Base-by-base conservation (phyloP, 2,888 invertebrate species). In the Tortricodes alternella region DNA sequence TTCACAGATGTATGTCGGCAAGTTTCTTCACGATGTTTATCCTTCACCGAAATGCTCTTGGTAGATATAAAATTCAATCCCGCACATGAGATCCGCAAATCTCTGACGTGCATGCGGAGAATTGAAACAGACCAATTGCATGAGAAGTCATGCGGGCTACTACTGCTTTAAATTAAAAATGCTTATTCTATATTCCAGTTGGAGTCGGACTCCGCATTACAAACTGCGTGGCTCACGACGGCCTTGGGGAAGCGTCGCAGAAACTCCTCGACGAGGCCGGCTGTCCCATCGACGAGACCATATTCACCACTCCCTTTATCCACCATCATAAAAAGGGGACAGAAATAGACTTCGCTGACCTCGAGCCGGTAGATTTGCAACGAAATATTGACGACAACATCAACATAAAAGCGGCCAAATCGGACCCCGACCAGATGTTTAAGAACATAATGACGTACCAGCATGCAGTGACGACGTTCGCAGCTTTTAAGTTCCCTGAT, bases 401-500 rank as follows among this genome's bases (percentile, higher is more conserved):
- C 1, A 79, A 72, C 21, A 68, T 82, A 0, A 86, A 83, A 66
- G 63, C 74, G 1, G 67, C 77, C n/a, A 84, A 71, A 62, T 67
- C 70, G 1, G 85, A 89, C 52, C 84, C 88, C 0, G 89, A 89
- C 2, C 72, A 78, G 43, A 78, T 83, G 66, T 80, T 87, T 18
- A 89, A 84, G 64, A 85, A 88, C 65, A 85, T 91, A 23, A 91
- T 91, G 91, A 87, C 86, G 0, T 91, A 89, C 58, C 89, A 91
- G 64, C 89, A 91, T 60, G 91, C 91, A 1, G 72, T 89, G 1
- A 90, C 95, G 0, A 94, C 93, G 13, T 96, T 96, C 83, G 93
- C 95, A 0, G 96, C 96, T 3, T 96, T 96, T 71, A 96, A 96
- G 72, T 96, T 96, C 80, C 96, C 96, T 2, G 96, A 96, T 71